A percentile compares a stretch with the other conserved stretches of the same genome.
phyloP scores from a whole-genome alignment of 2,888 invertebrate genomes.

The Drosophila picticornis region DNA sequence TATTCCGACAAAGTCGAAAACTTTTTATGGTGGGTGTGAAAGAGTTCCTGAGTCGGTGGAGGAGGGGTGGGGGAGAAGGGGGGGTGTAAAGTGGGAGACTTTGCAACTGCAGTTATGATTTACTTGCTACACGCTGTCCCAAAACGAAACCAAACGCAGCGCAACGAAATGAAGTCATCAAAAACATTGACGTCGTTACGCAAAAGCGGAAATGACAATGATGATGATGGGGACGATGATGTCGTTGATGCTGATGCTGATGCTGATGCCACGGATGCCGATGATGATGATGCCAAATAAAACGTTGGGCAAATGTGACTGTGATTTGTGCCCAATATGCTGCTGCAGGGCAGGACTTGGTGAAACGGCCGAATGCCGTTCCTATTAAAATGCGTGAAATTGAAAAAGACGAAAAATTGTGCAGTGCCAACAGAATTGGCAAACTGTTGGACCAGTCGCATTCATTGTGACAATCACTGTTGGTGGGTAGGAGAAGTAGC shows the following conservation, averaged over 20 bases:
- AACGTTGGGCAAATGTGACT: conserved; percentile 49
- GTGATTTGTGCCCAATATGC: conserved; percentile 45
- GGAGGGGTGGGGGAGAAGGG: not conserved
- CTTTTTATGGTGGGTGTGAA: conserved; percentile 58
- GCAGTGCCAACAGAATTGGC: conserved; percentile 64
- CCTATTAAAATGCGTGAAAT: conserved; percentile 74
- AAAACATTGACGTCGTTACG: conserved; percentile 77
- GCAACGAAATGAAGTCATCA: conserved; percentile 78
- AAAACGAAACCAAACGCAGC: conserved; percentile 58
- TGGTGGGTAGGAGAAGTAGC: not conserved
- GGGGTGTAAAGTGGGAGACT: not conserved
- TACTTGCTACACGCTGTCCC: conserved; percentile 64
- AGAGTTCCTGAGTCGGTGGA: not conserved
- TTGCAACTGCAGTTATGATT: conserved; percentile 66
- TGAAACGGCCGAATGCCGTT: conserved; percentile 4
- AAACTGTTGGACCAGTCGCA: conserved; percentile 57
- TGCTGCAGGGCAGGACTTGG: conserved; percentile 15
- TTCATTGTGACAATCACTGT: conserved; percentile 35
- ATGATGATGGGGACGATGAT: conserved; percentile 42
- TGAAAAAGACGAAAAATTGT: conserved; percentile 75
- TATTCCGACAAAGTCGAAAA: conserved; percentile 77
- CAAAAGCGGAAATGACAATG: conserved; percentile 80
- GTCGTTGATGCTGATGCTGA: conserved; percentile 14
- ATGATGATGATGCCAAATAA: conserved; percentile 53
- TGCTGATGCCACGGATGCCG: conserved; percentile 17